Base-by-base conservation (phyloP, 2,113 vertebrate species). In the Vulpes vulpes region DNA sequence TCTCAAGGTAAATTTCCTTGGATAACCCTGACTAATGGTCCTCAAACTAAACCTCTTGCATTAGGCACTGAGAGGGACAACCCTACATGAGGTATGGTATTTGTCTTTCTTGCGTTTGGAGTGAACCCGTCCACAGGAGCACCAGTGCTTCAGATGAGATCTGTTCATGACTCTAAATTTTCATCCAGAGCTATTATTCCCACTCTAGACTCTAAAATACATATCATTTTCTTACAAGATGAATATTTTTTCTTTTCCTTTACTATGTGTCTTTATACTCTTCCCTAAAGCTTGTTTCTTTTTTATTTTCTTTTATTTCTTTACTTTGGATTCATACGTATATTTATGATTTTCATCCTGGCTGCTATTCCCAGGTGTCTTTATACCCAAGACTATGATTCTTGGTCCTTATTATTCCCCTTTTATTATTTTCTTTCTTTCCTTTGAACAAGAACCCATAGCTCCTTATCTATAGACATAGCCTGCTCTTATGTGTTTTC, bases 361-460 rank as follows among this genome's bases (percentile, higher is more conserved):
- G 53, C 57, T 87, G 59, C 11, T 82, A 9, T 69, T 82, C 49
- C 49, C 23, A 95, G 90, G 73, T 80, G 17, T 55, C 59, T 91
- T 69, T 91, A 55, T 87, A 49, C 51, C 38, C 25, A 82, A 87
- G 11, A 82, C 57, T 38, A 43, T 85, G 55, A 67, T 82, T 76
- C 81, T 67, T 78, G 81, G 11, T 82, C 38, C 6, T 83, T 83
- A 62, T 76, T 11, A 17, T 60, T 92, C n/a, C 16, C 11, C 22
- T 30, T 59, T 89, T 59, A 62, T 81, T 83, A 87, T 64, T 97
- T 91, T 30, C n/a, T 38, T 79, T 11, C 7, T 73, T 92, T 85
- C 9, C 9, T 67, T 87, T 87, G 30, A 51, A 9, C 4, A 69
- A 74, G 59, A 60, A 25, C 23, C 30, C 1, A 16, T 49, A 74